Evolutionary conservation across 2,888 invertebrate genomes (phyloP).

Genomic region (Meliscaeva auricollis): DNA sequence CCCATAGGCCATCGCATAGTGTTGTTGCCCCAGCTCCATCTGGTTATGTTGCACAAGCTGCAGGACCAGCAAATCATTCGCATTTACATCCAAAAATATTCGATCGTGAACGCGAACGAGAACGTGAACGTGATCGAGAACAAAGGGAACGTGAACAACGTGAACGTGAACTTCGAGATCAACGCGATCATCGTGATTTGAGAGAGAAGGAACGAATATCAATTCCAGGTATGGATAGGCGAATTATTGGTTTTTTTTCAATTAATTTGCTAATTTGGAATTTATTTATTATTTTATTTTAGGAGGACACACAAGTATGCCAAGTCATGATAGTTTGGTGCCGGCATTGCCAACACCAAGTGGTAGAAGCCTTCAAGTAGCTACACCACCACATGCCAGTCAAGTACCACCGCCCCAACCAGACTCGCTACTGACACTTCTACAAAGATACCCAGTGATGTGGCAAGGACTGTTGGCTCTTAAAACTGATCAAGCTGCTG

Average conservation of each 20-base stretch:
- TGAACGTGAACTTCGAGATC: conserved; percentile 79
- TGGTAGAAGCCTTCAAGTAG: conserved; percentile 81
- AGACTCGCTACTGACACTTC: conserved; percentile 91
- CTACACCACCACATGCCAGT: conserved; percentile 88
- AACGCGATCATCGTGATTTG: conserved; percentile 77
- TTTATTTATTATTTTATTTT: background rate
- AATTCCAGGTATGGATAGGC: conserved; percentile 76
- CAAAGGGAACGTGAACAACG: conserved; percentile 80
- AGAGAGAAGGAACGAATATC: conserved; percentile 79
- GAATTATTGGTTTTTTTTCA: background rate
- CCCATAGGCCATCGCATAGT: conserved; percentile 84
- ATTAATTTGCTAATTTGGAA: background rate
- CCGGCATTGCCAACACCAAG: conserved; percentile 79
- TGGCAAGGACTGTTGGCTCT: conserved; percentile 98
- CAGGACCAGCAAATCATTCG: conserved; percentile 77
- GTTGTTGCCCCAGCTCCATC: conserved; percentile 83
- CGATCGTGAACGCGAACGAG: conserved; percentile 79
- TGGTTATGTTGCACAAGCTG: conserved; percentile 61
- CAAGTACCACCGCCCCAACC: conserved; percentile 93
- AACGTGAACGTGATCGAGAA: conserved; percentile 81
- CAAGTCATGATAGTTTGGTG: conserved; percentile 79
- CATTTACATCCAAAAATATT: conserved; percentile 81
- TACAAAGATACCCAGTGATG: conserved; percentile 97
- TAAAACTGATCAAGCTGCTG: conserved; percentile 98
- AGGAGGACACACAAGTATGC: conserved; percentile 77